phyloP scores from a whole-genome alignment of 2,888 invertebrate genomes.

The Oasisia sp. region DNA sequence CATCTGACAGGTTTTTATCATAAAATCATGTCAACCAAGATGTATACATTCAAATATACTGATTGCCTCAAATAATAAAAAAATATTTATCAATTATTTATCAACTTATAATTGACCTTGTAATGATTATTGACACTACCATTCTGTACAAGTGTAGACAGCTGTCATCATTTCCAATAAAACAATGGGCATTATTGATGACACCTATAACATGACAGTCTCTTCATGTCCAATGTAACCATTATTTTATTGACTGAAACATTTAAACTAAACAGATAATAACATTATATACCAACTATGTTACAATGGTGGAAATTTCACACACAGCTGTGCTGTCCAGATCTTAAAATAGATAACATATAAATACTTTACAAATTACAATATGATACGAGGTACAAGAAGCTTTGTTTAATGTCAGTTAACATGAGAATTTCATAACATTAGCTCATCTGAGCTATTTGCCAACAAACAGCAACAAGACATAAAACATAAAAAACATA shows the following conservation, averaged over 20 bases:
- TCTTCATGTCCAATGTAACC: background rate
- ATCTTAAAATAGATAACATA: background rate
- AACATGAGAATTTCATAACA: too few relatives aligned
- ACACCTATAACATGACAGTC: background rate
- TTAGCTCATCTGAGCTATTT: too few relatives aligned
- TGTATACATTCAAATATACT: background rate
- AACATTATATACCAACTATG: background rate
- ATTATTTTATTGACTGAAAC: background rate
- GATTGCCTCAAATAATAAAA: background rate
- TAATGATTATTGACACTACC: too few relatives aligned
- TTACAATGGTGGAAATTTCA: background rate
- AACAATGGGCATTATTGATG: background rate
- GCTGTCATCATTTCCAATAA: background rate
- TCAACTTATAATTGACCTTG: too few relatives aligned
- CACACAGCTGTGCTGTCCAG: background rate
- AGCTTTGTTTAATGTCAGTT: too few relatives aligned
- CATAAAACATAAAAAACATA: too few relatives aligned
- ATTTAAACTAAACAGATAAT: background rate
- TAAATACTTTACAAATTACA: background rate
- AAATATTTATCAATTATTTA: too few relatives aligned
- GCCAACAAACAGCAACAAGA: too few relatives aligned
- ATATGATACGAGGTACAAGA: too few relatives aligned
- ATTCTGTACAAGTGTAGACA: too few relatives aligned
- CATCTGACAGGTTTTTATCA: too few relatives aligned
- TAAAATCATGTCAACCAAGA: background rate